Percentiles rank a stretch among this genome's conserved stretches.
These are phyloP conservation scores for Xestoiulus laeticollis DNA, from an alignment of 2,888 invertebrate genomes.

Conservation along the genomic window DNA sequence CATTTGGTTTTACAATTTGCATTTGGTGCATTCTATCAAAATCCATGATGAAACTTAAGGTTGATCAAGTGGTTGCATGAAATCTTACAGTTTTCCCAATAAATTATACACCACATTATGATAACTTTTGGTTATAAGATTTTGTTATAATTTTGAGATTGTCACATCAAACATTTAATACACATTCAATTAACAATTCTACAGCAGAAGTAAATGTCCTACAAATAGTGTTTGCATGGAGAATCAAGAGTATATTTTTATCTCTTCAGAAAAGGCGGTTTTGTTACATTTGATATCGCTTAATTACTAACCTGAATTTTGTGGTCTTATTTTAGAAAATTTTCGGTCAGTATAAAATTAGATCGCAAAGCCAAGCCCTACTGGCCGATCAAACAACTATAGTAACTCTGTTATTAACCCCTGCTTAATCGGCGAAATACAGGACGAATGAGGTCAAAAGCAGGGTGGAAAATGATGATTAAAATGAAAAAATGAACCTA, in stretches of 20 bases:
- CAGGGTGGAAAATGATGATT: not conserved
- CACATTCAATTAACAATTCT: too few relatives aligned
- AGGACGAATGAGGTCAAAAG: slow-evolving; percentile 22
- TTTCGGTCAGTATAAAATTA: slow-evolving; percentile 30
- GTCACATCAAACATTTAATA: too few relatives aligned
- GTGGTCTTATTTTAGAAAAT: not conserved
- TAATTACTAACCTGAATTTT: slow-evolving; percentile 11
- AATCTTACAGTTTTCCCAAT: too few relatives aligned
- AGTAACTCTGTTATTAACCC: slow-evolving; percentile 19
- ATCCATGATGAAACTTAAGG: too few relatives aligned
- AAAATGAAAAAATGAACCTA: slow-evolving; percentile 11
- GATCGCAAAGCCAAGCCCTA: slow-evolving; percentile 21
- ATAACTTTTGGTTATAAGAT: not conserved
- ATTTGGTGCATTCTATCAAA: too few relatives aligned
- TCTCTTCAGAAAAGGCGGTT: not conserved
- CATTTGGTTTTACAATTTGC: too few relatives aligned
- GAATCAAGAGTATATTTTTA: not conserved
- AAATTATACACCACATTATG: too few relatives aligned
- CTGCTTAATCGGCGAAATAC: slow-evolving; percentile 32
- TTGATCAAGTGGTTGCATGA: too few relatives aligned
- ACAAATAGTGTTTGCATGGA: too few relatives aligned
- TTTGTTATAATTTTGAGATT: not conserved
- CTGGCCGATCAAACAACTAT: slow-evolving; percentile 11
- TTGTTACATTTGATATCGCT: not conserved
- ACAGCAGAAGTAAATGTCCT: too few relatives aligned